Conservation (phyloP, 2,797 vertebrate species). For the Pantherophis alleghaniensis region DNA sequence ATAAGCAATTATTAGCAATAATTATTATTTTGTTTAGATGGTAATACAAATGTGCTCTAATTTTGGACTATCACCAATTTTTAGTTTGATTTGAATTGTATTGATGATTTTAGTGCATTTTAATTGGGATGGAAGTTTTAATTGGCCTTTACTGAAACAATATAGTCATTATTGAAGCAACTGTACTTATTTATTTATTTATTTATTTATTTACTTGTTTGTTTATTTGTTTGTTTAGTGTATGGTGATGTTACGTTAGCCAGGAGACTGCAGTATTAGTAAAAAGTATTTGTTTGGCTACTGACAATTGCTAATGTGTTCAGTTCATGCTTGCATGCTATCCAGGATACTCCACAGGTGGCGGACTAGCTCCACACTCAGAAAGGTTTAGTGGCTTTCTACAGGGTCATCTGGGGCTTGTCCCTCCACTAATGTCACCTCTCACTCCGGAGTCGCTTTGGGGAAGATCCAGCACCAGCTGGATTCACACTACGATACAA, state of each 20-base stretch:
- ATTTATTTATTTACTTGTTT: neutral
- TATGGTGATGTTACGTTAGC: neutral
- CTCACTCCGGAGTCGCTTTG: neutral
- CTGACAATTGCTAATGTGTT: neutral
- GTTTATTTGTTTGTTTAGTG: neutral
- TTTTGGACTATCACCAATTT: neutral
- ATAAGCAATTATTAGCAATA: neutral
- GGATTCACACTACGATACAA: neutral
- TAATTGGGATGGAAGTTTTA: neutral
- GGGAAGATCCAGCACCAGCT: neutral
- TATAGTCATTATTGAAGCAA: neutral
- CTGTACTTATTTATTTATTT: neutral
- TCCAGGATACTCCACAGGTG: neutral
- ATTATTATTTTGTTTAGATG: neutral
- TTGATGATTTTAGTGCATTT: neutral
- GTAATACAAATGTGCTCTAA: neutral
- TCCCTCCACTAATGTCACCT: neutral
- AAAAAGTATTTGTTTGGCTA: neutral
- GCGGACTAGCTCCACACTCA: neutral
- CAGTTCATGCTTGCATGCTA: neutral
- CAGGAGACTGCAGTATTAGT: neutral
- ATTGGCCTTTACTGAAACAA: neutral
- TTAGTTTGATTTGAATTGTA: neutral
- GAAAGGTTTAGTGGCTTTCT: neutral
- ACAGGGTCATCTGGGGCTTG: neutral